Conservation (phyloP, 2,113 vertebrate species). For the Climacteris rufus region DNA sequence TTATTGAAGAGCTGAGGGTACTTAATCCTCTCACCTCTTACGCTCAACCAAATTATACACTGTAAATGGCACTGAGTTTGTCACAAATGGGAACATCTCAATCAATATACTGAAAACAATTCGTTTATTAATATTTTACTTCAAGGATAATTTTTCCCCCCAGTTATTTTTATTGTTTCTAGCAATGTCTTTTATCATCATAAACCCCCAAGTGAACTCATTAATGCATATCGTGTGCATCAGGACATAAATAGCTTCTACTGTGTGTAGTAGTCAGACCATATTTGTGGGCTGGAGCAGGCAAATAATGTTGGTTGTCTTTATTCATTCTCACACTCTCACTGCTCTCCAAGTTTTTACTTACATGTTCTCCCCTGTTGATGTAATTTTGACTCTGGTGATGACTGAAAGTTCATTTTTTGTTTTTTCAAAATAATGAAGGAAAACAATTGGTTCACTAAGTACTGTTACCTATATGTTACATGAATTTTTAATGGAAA, state of each 20-base stretch:
- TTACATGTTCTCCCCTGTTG: not conserved
- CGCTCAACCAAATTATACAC: not conserved
- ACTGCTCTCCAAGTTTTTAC: not conserved
- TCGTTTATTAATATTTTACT: not conserved
- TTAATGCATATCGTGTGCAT: not conserved
- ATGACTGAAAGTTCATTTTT: not conserved
- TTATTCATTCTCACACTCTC: not conserved
- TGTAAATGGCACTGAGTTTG: not conserved
- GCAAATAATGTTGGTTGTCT: not conserved
- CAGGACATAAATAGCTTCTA: not conserved
- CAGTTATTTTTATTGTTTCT: not conserved
- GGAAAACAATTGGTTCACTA: not conserved
- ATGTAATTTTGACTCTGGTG: not conserved
- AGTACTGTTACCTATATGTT: not conserved
- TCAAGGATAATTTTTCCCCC: not conserved
- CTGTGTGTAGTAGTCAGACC: not conserved
- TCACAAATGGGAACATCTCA: not conserved
- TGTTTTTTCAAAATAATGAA: not conserved
- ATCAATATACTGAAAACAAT: not conserved
- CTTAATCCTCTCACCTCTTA: not conserved
- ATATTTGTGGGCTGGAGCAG: not conserved
- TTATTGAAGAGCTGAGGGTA: not conserved
- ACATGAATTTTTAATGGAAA: not conserved
- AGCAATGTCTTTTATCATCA: not conserved
- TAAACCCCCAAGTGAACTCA: constrained; percentile 8